These are phyloP conservation scores for Pentalonia nigronervosa DNA, from an alignment of 1,140 invertebrate genomes.

Conservation along the genomic window DNA sequence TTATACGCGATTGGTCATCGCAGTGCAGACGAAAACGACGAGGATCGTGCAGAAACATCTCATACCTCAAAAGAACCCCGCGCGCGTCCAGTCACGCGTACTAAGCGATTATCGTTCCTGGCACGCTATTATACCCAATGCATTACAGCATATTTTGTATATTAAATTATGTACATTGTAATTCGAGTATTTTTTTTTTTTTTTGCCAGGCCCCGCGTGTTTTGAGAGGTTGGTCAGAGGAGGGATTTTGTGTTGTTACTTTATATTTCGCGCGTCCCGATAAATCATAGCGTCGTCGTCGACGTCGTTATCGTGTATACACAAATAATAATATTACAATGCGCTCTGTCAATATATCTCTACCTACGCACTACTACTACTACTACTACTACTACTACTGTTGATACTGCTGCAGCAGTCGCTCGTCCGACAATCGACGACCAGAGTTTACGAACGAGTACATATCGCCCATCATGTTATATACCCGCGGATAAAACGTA, in stretches of 20 bases:
- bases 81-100: background rate
- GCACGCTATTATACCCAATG: background rate
- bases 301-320: background rate
- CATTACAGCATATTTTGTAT: background rate
- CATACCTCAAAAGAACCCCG: background rate
- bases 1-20: background rate
- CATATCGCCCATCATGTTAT: background rate
- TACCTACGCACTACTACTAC: background rate
- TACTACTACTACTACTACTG: background rate
- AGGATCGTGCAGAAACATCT: background rate
- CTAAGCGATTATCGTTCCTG: background rate
- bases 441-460: slow-evolving; percentile 34
- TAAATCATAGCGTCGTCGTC: background rate
- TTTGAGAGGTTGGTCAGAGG: background rate
- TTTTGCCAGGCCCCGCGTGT: background rate
- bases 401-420: too few relatives aligned
- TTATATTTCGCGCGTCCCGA: background rate
- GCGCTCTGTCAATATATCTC: background rate
- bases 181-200: background rate
- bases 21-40: background rate
- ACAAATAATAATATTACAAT: background rate
- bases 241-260: background rate
- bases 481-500: background rate
- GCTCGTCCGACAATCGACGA: background rate
- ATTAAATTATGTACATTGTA: background rate